phyloP scores from a whole-genome alignment of 2,797 vertebrate genomes.

The Galago senegalensis region DNA sequence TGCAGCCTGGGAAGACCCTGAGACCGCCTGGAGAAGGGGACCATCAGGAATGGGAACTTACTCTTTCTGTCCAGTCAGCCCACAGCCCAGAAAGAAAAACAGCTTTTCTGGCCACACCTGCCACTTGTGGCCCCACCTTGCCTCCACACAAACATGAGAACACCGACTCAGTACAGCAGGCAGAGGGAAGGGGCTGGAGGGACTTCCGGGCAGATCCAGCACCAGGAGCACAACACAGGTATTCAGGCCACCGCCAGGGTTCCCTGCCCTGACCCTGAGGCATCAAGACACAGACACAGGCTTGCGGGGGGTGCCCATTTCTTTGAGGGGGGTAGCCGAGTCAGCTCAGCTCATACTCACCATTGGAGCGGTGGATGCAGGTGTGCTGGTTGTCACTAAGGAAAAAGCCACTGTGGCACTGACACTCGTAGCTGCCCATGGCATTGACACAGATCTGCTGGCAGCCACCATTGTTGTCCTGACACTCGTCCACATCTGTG shows the following conservation, averaged over 20 bases:
- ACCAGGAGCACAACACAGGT: not conserved
- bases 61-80: not conserved
- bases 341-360: slow-evolving; percentile 89
- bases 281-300: fast-evolving
- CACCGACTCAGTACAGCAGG: not conserved
- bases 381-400: slow-evolving; percentile 99
- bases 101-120: not conserved
- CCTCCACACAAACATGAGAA: not conserved
- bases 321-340: fast-evolving
- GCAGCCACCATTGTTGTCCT: slow-evolving; percentile 98
- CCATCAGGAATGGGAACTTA: fast-evolving
- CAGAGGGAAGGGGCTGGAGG: not conserved
- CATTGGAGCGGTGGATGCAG: slow-evolving; percentile 98
- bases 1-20: not conserved
- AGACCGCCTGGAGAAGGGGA: not conserved
- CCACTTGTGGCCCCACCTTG: not conserved
- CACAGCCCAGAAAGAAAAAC: not conserved
- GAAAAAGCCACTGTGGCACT: slow-evolving; percentile 96
- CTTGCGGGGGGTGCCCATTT: fast-evolving
- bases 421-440: slow-evolving; percentile 98
- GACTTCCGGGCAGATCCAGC: not conserved
- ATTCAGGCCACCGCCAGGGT: fast-evolving
- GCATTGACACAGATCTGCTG: slow-evolving; percentile 98
- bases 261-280: fast-evolving
- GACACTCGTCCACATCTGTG: slow-evolving; percentile 96